Conservation (phyloP, 2,113 vertebrate species). For the Apeltes quadracus region DNA sequence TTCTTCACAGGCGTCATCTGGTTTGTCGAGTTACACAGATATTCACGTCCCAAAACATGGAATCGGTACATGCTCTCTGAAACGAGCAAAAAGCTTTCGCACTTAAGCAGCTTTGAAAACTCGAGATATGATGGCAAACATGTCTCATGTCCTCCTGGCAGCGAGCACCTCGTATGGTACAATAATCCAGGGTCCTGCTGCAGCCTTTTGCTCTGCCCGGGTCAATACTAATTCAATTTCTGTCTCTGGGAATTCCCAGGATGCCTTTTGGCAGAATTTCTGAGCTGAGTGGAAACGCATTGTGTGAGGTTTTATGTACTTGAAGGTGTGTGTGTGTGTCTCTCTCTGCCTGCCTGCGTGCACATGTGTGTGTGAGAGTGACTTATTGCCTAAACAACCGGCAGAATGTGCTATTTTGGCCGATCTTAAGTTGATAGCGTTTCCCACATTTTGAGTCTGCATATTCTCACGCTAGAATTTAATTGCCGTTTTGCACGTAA, state of each 20-base stretch:
- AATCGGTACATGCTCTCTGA: not conserved
- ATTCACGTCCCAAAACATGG: not conserved
- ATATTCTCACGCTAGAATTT: conserved; percentile 36
- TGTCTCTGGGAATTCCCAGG: conserved; percentile 72
- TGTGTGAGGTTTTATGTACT: conserved; percentile 44
- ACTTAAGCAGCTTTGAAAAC: conserved; percentile 27
- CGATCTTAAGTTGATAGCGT: conserved; percentile 28
- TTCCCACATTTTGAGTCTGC: conserved; percentile 50
- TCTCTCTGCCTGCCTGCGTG: conserved; percentile 9
- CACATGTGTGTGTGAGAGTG: conserved; percentile 5
- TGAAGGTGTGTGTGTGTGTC: conserved; percentile 19
- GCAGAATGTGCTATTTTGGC: conserved; percentile 30
- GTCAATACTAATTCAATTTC: conserved; percentile 81
- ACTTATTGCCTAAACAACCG: conserved; percentile 32
- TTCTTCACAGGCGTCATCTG: not conserved
- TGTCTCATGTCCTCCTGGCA: conserved; percentile 54
- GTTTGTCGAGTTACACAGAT: not conserved
- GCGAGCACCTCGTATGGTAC: conserved; percentile 52
- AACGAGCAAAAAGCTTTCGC: conserved; percentile 2
- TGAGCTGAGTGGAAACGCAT: conserved; percentile 57
- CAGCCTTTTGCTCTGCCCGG: conserved; percentile 63
- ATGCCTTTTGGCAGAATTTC: conserved; percentile 71
- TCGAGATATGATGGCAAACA: conserved; percentile 45
- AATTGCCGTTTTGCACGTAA: conserved; percentile 55
- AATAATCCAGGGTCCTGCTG: conserved; percentile 69